Conservation (phyloP, 2,113 vertebrate species). For the Lanius collurio region DNA sequence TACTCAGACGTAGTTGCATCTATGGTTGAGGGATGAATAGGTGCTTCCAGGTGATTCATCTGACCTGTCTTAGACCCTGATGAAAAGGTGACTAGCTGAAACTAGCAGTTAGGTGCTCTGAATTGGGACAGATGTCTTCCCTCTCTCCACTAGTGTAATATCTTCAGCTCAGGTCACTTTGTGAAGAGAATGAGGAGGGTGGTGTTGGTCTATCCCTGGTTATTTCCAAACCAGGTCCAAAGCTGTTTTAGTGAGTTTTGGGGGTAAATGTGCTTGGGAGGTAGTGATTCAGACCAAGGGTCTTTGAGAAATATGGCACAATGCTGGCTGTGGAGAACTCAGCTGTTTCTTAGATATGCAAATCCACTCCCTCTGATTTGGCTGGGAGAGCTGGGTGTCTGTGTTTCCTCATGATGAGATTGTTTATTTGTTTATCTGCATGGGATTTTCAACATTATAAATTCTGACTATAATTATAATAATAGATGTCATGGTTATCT, state of each 20-base stretch:
- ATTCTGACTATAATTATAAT: constrained; percentile 4
- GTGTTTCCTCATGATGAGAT: neutral
- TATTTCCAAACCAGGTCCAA: neutral
- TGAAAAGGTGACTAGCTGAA: neutral
- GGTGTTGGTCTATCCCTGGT: neutral
- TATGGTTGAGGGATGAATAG: neutral
- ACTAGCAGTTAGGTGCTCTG: neutral
- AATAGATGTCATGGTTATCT: constrained; percentile 15
- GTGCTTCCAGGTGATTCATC: neutral
- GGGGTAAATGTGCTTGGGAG: neutral
- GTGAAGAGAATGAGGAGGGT: neutral
- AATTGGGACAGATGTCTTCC: neutral
- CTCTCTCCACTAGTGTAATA: neutral
- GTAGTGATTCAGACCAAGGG: neutral
- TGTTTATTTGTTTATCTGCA: constrained; percentile 36
- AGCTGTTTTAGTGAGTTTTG: neutral
- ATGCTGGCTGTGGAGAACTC: neutral
- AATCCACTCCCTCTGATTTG: neutral
- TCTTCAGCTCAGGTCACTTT: neutral
- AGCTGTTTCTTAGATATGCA: constrained; percentile 36
- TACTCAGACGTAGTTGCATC: neutral
- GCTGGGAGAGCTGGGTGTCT: constrained; percentile 13
- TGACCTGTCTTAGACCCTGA: neutral
- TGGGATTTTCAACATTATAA: neutral
- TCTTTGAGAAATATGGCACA: neutral